Conservation (phyloP, 2,113 vertebrate species). For the Stegastes partitus region DNA sequence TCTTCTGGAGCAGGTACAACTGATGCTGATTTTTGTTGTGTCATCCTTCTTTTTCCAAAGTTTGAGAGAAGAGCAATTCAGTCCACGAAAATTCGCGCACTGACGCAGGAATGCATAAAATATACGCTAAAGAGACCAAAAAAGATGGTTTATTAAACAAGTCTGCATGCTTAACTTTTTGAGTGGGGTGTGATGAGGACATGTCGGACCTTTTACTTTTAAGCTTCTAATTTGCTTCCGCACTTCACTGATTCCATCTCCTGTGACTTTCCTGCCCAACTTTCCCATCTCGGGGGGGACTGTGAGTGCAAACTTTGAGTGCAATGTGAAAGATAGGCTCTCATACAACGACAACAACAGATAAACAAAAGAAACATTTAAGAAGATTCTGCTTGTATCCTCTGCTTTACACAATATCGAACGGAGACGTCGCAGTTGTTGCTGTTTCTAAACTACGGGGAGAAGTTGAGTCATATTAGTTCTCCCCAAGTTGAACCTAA, state of each 20-base stretch:
- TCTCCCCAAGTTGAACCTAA: neutral
- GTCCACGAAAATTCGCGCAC: constrained; percentile 9
- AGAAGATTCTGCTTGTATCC: too few relatives aligned
- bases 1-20: neutral
- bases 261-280: neutral
- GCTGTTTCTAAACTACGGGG: too few relatives aligned
- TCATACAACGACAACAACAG: too few relatives aligned
- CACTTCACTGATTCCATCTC: constrained; percentile 39
- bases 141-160: constrained; percentile 53
- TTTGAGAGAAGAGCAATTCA: constrained; percentile 7
- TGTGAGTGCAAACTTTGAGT: neutral
- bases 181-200: constrained; percentile 38
- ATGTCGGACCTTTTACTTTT: constrained; percentile 14
- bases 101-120: constrained; percentile 19
- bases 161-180: constrained; percentile 23
- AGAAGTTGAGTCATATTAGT: neutral
- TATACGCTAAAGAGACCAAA: constrained; percentile 3
- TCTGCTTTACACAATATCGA: too few relatives aligned
- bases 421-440: too few relatives aligned
- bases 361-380: too few relatives aligned
- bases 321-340: too few relatives aligned
- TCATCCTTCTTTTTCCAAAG: constrained; percentile 2
- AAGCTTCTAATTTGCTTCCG: constrained; percentile 17
- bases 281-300: constrained; percentile 9
- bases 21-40: neutral